Evolutionary conservation across 2,888 invertebrate species (phyloP), one percentile per base, ranked within the genome.

Genomic region (Polyommatus icarus): DNA sequence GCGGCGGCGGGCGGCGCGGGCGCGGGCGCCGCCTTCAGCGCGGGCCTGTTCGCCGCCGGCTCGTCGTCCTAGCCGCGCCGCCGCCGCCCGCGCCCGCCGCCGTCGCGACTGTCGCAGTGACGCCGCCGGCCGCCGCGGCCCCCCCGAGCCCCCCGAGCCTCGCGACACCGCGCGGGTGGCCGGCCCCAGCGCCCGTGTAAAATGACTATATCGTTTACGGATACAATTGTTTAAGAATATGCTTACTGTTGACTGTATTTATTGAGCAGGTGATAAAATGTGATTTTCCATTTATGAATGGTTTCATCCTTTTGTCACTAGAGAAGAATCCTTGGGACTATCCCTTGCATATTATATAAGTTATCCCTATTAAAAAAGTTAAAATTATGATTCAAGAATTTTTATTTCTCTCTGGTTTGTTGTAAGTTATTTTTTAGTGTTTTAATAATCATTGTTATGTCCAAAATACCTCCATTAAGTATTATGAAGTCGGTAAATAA

Each of bases 191-290:
- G 87, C 85, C 89, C 86, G 88, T 90, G 89, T 90, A 89, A 90
- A 90, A 90, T 91, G 91, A 91, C 90, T 91, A 90, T 92, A 92
- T 91, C 91, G 89, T 92, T 91, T 91, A 90, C 90, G 87, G 90
- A 91, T 88, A 85, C 85, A 90, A 90, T 91, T 92, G 92, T 93
- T 93, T 93, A 92, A 93, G 90, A 92, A 92, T 93, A 93, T 93
- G 93, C 93, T 93, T 93, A 93, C 90, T 92, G 93, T 93, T 93
- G 93, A 93, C 92, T 91, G 93, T 93, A 93, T 93, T 93, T 93
- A 93, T 93, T 93, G 91, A 93, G 89, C 91, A 87, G 91, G 91
- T 92, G 92, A 92, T 93, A 91, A 90, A 90, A 90, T 91, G 92
- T 91, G 93, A 91, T 91, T 88, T 87, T 88, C 91, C 92, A 89